These are phyloP conservation scores for Phyllotis vaccarum DNA, from an alignment of 2,797 vertebrate species.

Conservation along the genomic window DNA sequence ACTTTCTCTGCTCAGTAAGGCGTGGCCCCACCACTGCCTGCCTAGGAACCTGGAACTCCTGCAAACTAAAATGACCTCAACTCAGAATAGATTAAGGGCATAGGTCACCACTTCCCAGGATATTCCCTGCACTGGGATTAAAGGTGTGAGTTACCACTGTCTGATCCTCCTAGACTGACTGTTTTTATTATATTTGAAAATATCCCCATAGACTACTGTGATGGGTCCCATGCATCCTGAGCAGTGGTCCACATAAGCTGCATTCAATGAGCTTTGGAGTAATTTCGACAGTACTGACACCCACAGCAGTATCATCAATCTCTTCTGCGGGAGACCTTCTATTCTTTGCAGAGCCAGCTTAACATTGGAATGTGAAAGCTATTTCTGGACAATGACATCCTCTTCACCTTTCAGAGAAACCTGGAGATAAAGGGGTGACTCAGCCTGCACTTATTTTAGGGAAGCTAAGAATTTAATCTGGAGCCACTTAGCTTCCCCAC, in stretches of 20 bases:
- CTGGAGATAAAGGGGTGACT: constrained; percentile 76
- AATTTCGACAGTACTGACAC: not conserved
- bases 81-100: too few relatives aligned
- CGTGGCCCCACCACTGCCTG: too few relatives aligned
- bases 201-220: not conserved
- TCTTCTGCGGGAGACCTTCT: constrained; percentile 3
- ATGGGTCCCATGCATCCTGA: not conserved
- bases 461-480: constrained; percentile 52
- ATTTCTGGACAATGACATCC: constrained; percentile 77
- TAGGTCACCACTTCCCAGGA: too few relatives aligned
- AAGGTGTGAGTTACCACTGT: too few relatives aligned
- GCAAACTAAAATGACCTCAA: too few relatives aligned
- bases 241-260: not conserved
- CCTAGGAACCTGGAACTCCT: too few relatives aligned
- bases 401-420: constrained; percentile 72
- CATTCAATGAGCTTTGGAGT: fast-evolving
- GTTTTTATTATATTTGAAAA: too few relatives aligned
- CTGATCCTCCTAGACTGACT: too few relatives aligned
- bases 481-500: constrained; percentile 21
- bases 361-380: constrained; percentile 61
- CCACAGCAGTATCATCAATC: not conserved
- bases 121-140: too few relatives aligned
- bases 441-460: constrained; percentile 75
- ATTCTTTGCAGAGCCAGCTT: constrained; percentile 27
- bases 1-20: too few relatives aligned